Percentiles rank a stretch among this genome's conserved stretches.
phyloP scores from a whole-genome alignment of 2,797 vertebrate species.

The Cyclopterus lumpus region DNA sequence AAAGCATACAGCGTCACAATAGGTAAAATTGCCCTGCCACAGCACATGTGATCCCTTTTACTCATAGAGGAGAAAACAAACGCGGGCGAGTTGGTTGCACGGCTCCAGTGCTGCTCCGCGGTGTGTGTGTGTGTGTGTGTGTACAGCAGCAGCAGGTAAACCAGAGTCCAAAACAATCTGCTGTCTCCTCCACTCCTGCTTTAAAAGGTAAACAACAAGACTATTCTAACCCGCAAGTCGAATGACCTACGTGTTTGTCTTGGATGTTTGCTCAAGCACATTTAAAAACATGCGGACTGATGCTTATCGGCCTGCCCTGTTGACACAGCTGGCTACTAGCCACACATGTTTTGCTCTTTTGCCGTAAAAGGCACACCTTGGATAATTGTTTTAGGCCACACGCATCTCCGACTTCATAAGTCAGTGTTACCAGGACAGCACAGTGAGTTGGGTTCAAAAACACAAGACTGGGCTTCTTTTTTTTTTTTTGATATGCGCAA shows the following conservation, averaged over 20 bases:
- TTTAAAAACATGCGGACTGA: constrained; percentile 80
- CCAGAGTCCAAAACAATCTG: constrained; percentile 45
- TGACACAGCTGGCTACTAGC: constrained; percentile 73
- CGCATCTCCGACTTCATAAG: constrained; percentile 44
- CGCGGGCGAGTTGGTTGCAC: not conserved
- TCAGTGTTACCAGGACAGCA: constrained; percentile 19
- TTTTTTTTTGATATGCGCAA: constrained; percentile 15
- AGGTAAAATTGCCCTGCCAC: constrained; percentile 31
- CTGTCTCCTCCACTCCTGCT: constrained; percentile 48
- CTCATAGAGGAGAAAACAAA: constrained; percentile 45
- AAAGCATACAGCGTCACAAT: constrained; percentile 31
- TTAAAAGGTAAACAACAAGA: constrained; percentile 68
- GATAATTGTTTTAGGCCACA: constrained; percentile 55
- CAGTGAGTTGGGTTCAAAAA: constrained; percentile 15
- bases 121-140: constrained; percentile 59
- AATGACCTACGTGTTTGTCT: constrained; percentile 60
- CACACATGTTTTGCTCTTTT: constrained; percentile 34
- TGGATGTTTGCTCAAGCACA: constrained; percentile 71
- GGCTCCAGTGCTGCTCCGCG: constrained; percentile 73
- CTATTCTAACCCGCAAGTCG: constrained; percentile 47
- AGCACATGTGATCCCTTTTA: constrained; percentile 42
- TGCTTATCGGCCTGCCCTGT: constrained; percentile 65
- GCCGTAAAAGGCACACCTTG: constrained; percentile 61
- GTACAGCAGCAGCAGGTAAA: constrained; percentile 58
- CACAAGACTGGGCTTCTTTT: not conserved